Conservation (phyloP, 2,888 invertebrate species). For the Xiphydria camelus region DNA sequence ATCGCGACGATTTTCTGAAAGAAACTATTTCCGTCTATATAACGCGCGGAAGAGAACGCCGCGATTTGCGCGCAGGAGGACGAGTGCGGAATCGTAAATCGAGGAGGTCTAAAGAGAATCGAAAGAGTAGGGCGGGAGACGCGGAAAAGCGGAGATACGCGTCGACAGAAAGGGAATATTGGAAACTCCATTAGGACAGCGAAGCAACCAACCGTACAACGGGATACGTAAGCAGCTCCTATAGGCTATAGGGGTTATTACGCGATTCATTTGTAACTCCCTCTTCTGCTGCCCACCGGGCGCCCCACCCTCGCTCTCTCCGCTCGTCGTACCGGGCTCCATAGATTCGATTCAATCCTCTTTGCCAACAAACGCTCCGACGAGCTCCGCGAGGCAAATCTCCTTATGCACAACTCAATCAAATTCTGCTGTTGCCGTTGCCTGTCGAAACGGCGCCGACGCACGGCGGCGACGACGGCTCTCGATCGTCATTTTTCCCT, state of each 20-base stretch:
- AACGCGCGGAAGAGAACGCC: too few relatives aligned
- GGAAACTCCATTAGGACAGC: conserved; percentile 45
- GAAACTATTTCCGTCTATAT: too few relatives aligned
- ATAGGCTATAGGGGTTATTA: conserved; percentile 38
- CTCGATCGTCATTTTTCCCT: too few relatives aligned
- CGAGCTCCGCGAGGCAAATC: conserved; percentile 44
- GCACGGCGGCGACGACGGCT: too few relatives aligned
- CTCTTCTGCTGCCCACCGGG: conserved; percentile 15
- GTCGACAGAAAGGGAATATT: conserved; percentile 40
- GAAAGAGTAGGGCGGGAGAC: conserved; percentile 6
- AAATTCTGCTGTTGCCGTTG: too few relatives aligned
- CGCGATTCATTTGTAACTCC: conserved; percentile 53
- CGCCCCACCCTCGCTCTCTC: neutral
- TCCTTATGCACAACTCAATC: conserved; percentile 52
- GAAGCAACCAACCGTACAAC: conserved; percentile 30
- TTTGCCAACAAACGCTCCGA: conserved; percentile 49
- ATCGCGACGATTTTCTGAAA: too few relatives aligned
- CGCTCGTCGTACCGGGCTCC: conserved; percentile 12
- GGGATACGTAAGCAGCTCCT: conserved; percentile 48
- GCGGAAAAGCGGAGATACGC: conserved; percentile 17
- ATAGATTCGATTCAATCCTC: conserved; percentile 44
- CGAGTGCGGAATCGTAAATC: too few relatives aligned
- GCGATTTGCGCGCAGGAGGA: too few relatives aligned
- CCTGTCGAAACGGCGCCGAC: too few relatives aligned
- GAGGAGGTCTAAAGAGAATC: too few relatives aligned